Evolutionary conservation across 2,113 vertebrate species (phyloP), one percentile per base, ranked within the genome.

Genomic region (Oryzias celebensis): DNA sequence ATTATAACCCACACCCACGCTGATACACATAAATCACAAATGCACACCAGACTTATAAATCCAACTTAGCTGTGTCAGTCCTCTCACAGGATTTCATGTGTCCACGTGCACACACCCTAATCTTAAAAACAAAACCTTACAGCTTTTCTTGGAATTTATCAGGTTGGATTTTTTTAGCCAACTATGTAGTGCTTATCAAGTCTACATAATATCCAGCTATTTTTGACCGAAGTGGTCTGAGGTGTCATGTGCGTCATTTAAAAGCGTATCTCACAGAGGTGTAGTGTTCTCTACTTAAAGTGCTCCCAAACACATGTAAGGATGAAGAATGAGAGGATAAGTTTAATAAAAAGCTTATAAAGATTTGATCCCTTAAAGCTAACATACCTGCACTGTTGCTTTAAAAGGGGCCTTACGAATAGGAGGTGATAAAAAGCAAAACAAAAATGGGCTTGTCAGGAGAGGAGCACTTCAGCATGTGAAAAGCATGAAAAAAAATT

Each of bases 21-120:
- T 41, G 13, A 67, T 6, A 17, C 16, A 28, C 48, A 70, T 23
- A 72, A 65, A 79, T 70, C 54, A 62, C 57, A 76, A 60, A 75
- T 6, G 3, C 71, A 55, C 60, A 63, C 41, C 16, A 54, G 15
- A 50, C 43, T 23, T 66, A 18, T 71, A 66, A 79, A 65, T 70
- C 60, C 44, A 31, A 46, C n/a, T 51, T 52, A 24, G 55, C 52
- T 15, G 22, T 1, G 36, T 54, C 58, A 52, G 0, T 61, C 16
- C 55, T 63, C 46, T 49, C 50, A 31, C 41, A 28, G 53, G 31
- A 22, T 45, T 47, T 31, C 14, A 15, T 49, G 14, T 24, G 14
- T 14, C 50, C 58, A 12, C 54, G 20, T 14, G 1, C 3, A 51
- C 65, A 67, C 58, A 31, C 66, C 68, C 54, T 52, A n/a, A 59